These are phyloP conservation scores for Hapalemur alaotrensis DNA, from an alignment of 2,797 vertebrate genomes.

Conservation along the genomic window DNA sequence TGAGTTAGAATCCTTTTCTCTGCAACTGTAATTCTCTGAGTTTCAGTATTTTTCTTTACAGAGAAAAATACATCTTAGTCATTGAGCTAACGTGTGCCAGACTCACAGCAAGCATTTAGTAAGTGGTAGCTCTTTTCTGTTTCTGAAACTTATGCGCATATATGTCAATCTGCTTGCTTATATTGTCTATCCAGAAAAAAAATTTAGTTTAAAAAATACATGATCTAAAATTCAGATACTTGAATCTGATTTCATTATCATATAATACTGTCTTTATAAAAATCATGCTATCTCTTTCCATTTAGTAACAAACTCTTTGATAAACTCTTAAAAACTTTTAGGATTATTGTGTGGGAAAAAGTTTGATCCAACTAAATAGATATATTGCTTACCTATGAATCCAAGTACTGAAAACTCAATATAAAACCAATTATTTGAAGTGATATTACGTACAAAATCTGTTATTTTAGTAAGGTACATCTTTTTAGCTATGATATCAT, in stretches of 20 bases:
- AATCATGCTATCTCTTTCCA: neutral
- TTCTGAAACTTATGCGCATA: neutral
- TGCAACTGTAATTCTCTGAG: neutral
- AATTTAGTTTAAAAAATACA: neutral
- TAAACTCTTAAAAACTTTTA: conserved; percentile 24
- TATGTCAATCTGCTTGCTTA: neutral
- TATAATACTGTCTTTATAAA: neutral
- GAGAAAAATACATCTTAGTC: neutral
- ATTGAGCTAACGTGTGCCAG: neutral
- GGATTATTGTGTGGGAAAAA: neutral
- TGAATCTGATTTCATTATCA: neutral
- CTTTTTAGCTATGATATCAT: conserved; percentile 91
- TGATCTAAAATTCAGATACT: neutral
- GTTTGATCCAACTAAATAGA: neutral
- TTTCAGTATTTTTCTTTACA: neutral
- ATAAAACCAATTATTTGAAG: conserved; percentile 87
- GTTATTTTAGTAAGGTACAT: conserved; percentile 88
- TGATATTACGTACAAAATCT: conserved; percentile 78
- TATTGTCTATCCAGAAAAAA: neutral
- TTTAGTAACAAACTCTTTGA: conserved; percentile 17
- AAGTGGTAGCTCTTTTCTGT: neutral
- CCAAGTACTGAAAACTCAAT: conserved; percentile 94
- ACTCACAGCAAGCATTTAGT: neutral
- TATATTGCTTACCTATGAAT: conserved; percentile 90
- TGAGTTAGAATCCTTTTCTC: neutral